These are phyloP conservation scores for Microcaecilia unicolor DNA, from an alignment of 2,797 vertebrate genomes.

Conservation along the genomic window DNA sequence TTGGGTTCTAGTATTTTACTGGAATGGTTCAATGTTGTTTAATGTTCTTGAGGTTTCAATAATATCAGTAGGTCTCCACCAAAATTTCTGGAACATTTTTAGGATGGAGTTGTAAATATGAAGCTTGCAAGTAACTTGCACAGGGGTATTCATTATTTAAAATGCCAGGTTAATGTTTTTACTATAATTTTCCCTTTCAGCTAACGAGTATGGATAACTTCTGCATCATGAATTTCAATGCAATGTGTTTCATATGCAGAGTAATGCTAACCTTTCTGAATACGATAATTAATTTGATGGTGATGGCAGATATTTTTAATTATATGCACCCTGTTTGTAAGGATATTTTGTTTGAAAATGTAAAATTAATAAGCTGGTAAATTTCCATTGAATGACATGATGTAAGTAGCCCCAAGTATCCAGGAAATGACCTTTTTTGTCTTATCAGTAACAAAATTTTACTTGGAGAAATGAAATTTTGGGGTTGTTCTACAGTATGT, in stretches of 20 bases:
- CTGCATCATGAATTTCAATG: constrained; percentile 18
- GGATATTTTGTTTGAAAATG: constrained; percentile 23
- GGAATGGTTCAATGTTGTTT: no score
- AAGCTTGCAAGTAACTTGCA: neutral
- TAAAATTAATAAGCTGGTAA: constrained; percentile 16
- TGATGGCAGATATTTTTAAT: constrained; percentile 29
- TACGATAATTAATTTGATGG: constrained; percentile 29
- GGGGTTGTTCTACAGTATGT: no score
- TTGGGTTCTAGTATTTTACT: no score
- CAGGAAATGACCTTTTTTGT: neutral
- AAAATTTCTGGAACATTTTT: neutral
- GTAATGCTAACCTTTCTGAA: constrained; percentile 27
- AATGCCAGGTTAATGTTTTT: neutral
- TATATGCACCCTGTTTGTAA: constrained; percentile 8
- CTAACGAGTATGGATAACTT: constrained; percentile 28
- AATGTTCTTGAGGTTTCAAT: no score
- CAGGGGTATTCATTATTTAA: constrained; percentile 2
- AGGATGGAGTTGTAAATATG: neutral
- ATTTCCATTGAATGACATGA: constrained; percentile 28
- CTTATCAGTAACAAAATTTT: no score
- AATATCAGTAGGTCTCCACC: neutral
- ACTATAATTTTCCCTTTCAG: constrained; percentile 7
- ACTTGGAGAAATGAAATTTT: no score
- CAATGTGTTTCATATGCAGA: constrained; percentile 31
- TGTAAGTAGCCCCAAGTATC: constrained; percentile 3